Base-by-base conservation (phyloP, 2,113 vertebrate species). In the Monopterus albus region DNA sequence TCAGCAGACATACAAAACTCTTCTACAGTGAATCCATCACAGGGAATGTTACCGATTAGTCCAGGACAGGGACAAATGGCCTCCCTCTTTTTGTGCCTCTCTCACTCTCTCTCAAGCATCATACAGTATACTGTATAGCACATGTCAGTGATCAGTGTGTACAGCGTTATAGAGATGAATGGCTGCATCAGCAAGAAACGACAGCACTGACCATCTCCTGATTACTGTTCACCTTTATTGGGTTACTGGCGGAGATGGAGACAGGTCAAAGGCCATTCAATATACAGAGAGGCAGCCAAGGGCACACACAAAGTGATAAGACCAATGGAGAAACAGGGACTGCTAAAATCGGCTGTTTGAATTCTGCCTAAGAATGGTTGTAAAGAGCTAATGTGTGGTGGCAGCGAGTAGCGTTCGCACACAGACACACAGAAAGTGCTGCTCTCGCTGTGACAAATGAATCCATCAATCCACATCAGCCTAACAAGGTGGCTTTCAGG, bases 401-500 rank as follows among this genome's bases (percentile, higher is more conserved):
- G 56, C 42, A 18, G 51, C 12, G 23, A 17, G 62, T 11, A 5
- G 18, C 1, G 11, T 45, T 13, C 5, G 52, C 29, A 78, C 50
- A 60, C 35, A 31, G 20, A 28, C 49, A 40, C 43, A 58, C 58
- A 63, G 25, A 35, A 84, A 58, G 81, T 67, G 78, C 83, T 59
- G 76, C 63, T 68, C 82, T 82, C 68, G 57, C 62, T 61, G 57
- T 50, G 75, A 87, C 85, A 91, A 90, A 92, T 86, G 49, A 87
- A 91, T 89, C 85, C 82, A 88, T 92, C 89, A 90, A 88, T 91
- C 86, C 87, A 75, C 84, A 88, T 88, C 88, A 86, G 82, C 36
- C 69, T 82, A 88, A 91, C 88, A 87, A 82, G 88, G 84, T 83
- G 82, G 87, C 85, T 87, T 79, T 88, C 85, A 88, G 75, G 81